phyloP scores from a whole-genome alignment of 2,113 vertebrate genomes.

The Poecilia latipinna region DNA sequence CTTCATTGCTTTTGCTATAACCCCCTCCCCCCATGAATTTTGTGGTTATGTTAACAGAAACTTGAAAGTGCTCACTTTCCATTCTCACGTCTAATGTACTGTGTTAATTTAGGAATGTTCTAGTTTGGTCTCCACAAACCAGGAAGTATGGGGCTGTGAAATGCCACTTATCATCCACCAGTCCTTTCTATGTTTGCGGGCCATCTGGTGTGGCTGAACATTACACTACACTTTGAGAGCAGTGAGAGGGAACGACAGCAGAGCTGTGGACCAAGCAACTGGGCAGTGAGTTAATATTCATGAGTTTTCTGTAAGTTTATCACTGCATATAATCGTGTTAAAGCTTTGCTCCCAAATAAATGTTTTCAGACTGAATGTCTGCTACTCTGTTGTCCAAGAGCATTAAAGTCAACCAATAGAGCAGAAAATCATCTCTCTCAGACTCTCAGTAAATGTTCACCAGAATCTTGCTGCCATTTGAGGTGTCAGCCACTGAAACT shows the following conservation, averaged over 20 bases:
- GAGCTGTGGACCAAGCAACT: conserved; percentile 6
- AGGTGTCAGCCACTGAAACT: conserved; percentile 1
- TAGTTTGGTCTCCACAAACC: not conserved
- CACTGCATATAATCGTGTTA: not conserved
- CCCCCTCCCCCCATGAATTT: not conserved
- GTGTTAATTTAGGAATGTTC: too few relatives aligned
- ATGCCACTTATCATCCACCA: not conserved
- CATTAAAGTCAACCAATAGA: not conserved
- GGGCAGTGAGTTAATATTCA: not conserved
- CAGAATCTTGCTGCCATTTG: conserved; percentile 10
- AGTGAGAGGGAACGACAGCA: conserved; percentile 1
- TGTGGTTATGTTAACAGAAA: not conserved
- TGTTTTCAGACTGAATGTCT: not conserved
- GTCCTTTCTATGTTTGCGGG: conserved; percentile 1
- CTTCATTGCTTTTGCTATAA: not conserved
- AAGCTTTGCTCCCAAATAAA: not conserved
- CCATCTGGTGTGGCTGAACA: conserved; percentile 8
- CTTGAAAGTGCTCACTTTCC: not conserved
- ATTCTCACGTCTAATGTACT: not conserved
- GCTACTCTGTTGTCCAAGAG: not conserved
- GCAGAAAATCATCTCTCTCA: conserved; percentile 15
- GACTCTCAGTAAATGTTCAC: conserved; percentile 19
- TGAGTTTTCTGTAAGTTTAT: not conserved
- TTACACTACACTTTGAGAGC: not conserved
- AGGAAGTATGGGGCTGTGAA: not conserved